Conservation (phyloP, 2,113 vertebrate species). For the Thymallus thymallus region DNA sequence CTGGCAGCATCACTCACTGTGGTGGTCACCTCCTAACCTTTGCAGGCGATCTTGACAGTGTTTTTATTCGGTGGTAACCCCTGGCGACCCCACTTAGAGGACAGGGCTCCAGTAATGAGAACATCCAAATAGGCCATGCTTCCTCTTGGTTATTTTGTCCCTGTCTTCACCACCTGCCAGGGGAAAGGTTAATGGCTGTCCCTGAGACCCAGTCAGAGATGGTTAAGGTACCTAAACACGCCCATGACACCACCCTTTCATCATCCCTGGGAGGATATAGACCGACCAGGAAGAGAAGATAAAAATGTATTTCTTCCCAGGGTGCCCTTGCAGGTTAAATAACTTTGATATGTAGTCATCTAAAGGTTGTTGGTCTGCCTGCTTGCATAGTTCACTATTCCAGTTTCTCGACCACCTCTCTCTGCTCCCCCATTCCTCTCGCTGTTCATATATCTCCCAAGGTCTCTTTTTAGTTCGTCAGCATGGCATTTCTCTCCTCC, state of each 20-base stretch:
- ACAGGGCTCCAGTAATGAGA: constrained; percentile 34
- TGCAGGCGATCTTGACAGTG: constrained; percentile 27
- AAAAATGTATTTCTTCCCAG: background rate
- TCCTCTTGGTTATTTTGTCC: constrained; percentile 1
- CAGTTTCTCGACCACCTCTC: background rate
- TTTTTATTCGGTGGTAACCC: constrained; percentile 31
- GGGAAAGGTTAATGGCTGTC: constrained; percentile 59
- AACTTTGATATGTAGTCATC: background rate
- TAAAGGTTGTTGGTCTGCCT: background rate
- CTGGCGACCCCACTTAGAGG: constrained; percentile 19
- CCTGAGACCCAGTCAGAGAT: constrained; percentile 38
- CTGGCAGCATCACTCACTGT: constrained; percentile 7
- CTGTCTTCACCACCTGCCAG: constrained; percentile 14
- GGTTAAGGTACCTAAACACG: constrained; percentile 49
- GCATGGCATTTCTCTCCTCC: constrained; percentile 25
- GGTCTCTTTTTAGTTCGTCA: background rate
- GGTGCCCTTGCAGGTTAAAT: background rate
- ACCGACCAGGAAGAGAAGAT: constrained; percentile 18
- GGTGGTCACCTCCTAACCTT: constrained; percentile 14
- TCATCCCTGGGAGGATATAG: constrained; percentile 30
- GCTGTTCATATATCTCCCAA: constrained; percentile 9
- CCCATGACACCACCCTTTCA: constrained; percentile 20
- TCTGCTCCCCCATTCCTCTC: background rate
- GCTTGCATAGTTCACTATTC: background rate
- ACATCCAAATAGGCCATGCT: constrained; percentile 21